A percentile compares a stretch with the other conserved stretches of the same genome.
Conservation (phyloP, 64 coral and sea anemone species). For the Montipora cactus region DNA sequence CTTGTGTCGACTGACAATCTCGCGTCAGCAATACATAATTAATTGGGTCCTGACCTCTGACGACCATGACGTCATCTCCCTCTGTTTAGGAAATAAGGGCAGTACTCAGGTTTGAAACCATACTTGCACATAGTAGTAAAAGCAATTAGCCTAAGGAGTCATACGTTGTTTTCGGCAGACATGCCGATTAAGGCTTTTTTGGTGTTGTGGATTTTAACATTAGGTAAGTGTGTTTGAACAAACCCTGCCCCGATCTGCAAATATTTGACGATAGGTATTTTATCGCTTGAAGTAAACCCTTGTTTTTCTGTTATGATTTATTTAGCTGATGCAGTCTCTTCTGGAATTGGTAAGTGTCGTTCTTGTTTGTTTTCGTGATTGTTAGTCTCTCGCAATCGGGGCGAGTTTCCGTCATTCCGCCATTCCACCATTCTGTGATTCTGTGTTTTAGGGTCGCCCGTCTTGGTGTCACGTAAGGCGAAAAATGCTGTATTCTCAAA, state of each 20-base stretch:
- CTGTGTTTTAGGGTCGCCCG: too few species aligned
- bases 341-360: background rate
- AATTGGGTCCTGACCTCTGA: background rate
- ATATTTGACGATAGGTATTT: background rate
- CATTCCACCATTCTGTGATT: too few species aligned
- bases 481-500: too few species aligned
- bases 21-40: background rate
- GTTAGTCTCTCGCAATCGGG: background rate
- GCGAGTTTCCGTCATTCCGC: too few species aligned
- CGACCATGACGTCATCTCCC: background rate
- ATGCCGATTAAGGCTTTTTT: background rate
- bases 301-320: background rate
- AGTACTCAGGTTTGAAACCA: too few species aligned
- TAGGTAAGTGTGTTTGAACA: slow-evolving; percentile 1
- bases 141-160: too few species aligned
- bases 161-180: background rate
- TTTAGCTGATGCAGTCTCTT: slow-evolving; percentile 4
- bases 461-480: too few species aligned
- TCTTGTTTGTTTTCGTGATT: background rate
- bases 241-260: background rate
- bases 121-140: too few species aligned
- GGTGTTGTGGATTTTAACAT: background rate
- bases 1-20: too few species aligned
- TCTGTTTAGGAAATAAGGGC: too few species aligned
- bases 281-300: background rate